Evolutionary conservation across 2,113 vertebrate species (phyloP), one percentile per base, ranked within the genome.

Genomic region (Hystrix cristata): DNA sequence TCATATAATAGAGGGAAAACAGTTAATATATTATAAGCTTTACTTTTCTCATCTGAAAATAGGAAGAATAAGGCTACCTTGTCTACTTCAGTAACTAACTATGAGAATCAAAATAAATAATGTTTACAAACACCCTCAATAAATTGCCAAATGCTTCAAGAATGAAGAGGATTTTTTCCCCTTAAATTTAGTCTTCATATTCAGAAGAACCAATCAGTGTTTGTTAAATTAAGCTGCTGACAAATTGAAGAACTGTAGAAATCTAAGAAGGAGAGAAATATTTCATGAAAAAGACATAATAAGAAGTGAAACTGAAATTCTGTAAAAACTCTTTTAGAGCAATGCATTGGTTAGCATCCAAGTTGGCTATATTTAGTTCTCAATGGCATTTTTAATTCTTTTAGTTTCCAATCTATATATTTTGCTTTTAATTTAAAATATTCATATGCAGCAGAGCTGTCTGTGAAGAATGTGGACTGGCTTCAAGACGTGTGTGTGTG

Each of bases 371-470:
- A 57, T 95, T 89, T 79, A 4, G 18, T 60, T 85, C 48, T 86
- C 21, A 3, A 65, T 85, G 16, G 13, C 43, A 38, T 59, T 92
- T 90, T 83, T 62, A 65, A 71, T 78, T 90, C 59, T 15, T 92
- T 7, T 81, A 31, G 29, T 29, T 51, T 86, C 18, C 51, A 85
- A 76, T 76, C 6, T 38, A 62, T 86, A 43, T 46, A 2, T 95
- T 97, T 86, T 59, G 2, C 46, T 92, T 43, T 92, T 38, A 85
- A 59, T 51, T 81, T 53, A 74, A 86, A 69, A 53, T 21, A 90
- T 76, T 65, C 27, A 38, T 90, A 31, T 87, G 62, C 62, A 86
- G 51, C 25, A 92, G 62, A 88, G 13, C 21, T 82, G 7, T 51
- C 62, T 27, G 27, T 82, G 57, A 74, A 29, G n/a, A 16, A 48